Conservation (phyloP, 2,113 vertebrate genomes). For the Grallaria varia region DNA sequence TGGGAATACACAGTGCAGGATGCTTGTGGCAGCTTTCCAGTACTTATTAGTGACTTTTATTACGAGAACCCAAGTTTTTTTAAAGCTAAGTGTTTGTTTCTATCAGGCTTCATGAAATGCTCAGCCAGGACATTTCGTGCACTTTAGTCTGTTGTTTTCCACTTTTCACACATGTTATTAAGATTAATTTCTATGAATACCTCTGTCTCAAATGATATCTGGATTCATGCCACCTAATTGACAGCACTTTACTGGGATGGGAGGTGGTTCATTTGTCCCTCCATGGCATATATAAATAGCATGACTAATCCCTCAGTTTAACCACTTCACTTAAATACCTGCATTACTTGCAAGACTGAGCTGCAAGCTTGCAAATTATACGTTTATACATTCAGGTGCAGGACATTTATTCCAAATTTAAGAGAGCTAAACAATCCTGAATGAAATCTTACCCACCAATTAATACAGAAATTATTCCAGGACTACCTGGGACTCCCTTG, state of each 20-base stretch:
- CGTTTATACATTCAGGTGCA: background rate
- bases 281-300: background rate
- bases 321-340: background rate
- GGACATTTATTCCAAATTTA: background rate
- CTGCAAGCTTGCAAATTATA: background rate
- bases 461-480: background rate
- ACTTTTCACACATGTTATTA: background rate
- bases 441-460: background rate
- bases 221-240: background rate
- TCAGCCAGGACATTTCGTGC: background rate
- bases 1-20: background rate
- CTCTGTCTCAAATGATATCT: background rate
- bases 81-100: background rate
- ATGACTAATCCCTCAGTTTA: background rate
- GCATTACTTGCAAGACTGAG: background rate
- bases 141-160: background rate
- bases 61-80: background rate
- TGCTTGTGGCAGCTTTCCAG: conserved; percentile 26
- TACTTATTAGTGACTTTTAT: background rate
- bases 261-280: background rate
- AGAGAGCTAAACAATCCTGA: background rate
- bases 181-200: background rate
- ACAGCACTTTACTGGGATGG: background rate
- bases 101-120: background rate
- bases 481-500: background rate